phyloP scores from a whole-genome alignment of 1,140 invertebrate genomes.

The Halesus radiatus region DNA sequence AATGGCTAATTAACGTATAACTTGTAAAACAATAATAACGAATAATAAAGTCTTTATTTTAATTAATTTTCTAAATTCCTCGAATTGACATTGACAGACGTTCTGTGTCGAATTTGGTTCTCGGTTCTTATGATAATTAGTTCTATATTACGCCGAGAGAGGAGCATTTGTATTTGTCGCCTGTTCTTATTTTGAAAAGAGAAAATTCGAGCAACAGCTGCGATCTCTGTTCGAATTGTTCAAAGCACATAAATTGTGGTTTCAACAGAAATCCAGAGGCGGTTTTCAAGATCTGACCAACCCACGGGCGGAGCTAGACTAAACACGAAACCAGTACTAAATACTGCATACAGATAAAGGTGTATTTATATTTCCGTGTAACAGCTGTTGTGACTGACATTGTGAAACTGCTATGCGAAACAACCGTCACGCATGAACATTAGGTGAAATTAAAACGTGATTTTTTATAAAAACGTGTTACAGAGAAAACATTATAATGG shows the following conservation, averaged over 20 bases:
- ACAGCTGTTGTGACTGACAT: too few species aligned
- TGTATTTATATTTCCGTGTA: too few species aligned
- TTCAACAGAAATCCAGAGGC: neutral
- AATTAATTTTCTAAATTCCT: neutral
- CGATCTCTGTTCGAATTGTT: neutral
- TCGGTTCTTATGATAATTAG: neutral
- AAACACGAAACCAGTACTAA: too few species aligned
- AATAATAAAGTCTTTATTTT: neutral
- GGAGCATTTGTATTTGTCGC: neutral
- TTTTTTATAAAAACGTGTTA: too few species aligned
- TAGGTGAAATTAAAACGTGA: too few species aligned
- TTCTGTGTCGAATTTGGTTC: neutral
- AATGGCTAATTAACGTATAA: too few species aligned
- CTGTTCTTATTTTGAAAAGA: neutral
- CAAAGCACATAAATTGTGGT: neutral
- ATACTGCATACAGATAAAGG: too few species aligned
- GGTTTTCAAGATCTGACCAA: neutral
- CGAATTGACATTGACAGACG: neutral
- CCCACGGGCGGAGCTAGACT: neutral
- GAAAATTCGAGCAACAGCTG: conserved; percentile 5
- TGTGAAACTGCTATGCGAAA: too few species aligned
- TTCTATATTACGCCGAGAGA: neutral
- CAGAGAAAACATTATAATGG: too few species aligned
- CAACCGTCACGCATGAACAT: too few species aligned
- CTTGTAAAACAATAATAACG: too few species aligned